Conservation (phyloP, 2,113 vertebrate species). For the Zosterops japonicus region DNA sequence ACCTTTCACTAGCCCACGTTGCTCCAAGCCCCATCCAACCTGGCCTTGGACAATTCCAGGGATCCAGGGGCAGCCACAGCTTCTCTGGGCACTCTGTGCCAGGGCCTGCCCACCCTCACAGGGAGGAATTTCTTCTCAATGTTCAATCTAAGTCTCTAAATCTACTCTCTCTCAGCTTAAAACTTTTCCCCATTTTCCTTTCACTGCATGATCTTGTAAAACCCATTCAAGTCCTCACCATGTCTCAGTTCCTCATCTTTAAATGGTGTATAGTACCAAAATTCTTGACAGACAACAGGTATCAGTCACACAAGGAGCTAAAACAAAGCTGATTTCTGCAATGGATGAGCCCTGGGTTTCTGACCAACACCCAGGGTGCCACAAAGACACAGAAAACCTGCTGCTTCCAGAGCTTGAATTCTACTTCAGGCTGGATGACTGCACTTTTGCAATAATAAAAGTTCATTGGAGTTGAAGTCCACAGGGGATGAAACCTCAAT, state of each 20-base stretch:
- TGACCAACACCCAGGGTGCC: background rate
- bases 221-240: background rate
- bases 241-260: background rate
- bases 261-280: background rate
- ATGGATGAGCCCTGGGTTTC: background rate
- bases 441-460: background rate
- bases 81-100: background rate
- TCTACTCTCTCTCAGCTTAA: background rate
- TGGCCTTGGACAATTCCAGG: background rate
- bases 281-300: background rate
- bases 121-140: background rate
- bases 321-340: background rate
- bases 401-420: background rate
- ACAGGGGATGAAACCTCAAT: background rate
- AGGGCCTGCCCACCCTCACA: background rate
- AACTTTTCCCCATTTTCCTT: background rate
- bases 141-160: background rate
- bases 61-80: background rate
- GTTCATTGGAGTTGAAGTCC: background rate
- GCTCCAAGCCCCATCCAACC: fast-evolving
- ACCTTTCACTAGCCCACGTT: fast-evolving
- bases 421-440: background rate
- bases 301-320: background rate
- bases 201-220: background rate
- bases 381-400: background rate